Base-by-base conservation (phyloP, 1,140 invertebrate species). In the Drosophila sucinea region DNA sequence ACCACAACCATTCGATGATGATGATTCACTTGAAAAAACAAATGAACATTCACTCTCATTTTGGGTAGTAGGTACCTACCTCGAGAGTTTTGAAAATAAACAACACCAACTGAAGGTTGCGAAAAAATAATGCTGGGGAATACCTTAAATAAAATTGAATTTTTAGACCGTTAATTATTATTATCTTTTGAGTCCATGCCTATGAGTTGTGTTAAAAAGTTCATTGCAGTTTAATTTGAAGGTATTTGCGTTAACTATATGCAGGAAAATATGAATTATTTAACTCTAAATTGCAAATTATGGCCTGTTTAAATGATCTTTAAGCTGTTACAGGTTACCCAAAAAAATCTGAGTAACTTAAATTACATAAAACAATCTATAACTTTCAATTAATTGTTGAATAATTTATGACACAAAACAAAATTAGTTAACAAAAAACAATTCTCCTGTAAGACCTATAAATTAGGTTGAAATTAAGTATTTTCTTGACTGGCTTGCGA, bases 41-140 rank as follows among this genome's bases (percentile, higher is more conserved):
- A 51, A 47, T 68, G 47, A 57, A 69, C 61, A 69, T 60, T 75
- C 70, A 38, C 40, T 30, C 8, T 51, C 27, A 41, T 62, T 51
- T 44, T 33, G 63, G 17, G 17, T 0, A 17, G 55, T 55, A 32
- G 55, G 41, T 64, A 51, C 61, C 17, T 17, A 17, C 17, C 17
- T 17, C 44, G 25, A 51, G 10, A 25, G 61, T 58, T 64, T 73
- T 60, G 38, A 73, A 67, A 51, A 58, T 61, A 60, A 62, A 51
- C 32, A 73, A 54, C 35, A 57, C 23, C 68, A 44, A 17, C 8
- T 47, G 70, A 87, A 87, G 83, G 83, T 86, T 86, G 84, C 76
- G 76, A 72, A 86, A 86, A 63, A 60, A 70, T 57, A 74, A 40
- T 51, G 32, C 30, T 62, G 83, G 83, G 83, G 51, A 86, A 77